phyloP scores from a whole-genome alignment of 2,113 vertebrate species.

The Austrofundulus limnaeus region DNA sequence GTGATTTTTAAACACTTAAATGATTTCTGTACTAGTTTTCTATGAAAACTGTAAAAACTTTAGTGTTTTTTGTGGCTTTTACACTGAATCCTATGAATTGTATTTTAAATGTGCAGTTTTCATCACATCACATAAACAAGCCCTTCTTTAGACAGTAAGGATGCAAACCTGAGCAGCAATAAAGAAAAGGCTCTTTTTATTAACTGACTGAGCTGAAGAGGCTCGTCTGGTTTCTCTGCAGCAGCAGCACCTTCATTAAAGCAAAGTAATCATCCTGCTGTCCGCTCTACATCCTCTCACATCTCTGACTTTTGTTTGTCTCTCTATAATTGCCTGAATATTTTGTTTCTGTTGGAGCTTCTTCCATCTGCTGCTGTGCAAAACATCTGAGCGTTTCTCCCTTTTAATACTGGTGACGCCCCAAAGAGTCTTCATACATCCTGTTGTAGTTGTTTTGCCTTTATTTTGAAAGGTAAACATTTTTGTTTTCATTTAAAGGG shows the following conservation, averaged over 20 bases:
- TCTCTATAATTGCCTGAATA: neutral
- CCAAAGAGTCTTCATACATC: too few species aligned
- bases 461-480: too few species aligned
- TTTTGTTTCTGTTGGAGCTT: neutral
- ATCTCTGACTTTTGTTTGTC: neutral
- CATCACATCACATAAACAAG: neutral
- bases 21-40: too few species aligned
- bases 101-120: too few species aligned
- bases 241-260: constrained; percentile 3
- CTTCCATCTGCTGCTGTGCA: neutral
- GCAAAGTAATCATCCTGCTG: neutral
- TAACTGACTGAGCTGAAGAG: constrained; percentile 19
- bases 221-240: constrained; percentile 11
- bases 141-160: neutral
- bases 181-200: constrained; percentile 32
- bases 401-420: neutral
- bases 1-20: too few species aligned
- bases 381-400: neutral
- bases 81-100: too few species aligned
- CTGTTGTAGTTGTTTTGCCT: too few species aligned
- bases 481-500: too few species aligned
- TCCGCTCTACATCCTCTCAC: constrained; percentile 4
- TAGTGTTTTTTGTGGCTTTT: too few species aligned
- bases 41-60: too few species aligned
- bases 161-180: constrained; percentile 21